Evolutionary conservation across 2,113 vertebrate genomes (phyloP).

Genomic region (Paradisaea rubra): DNA sequence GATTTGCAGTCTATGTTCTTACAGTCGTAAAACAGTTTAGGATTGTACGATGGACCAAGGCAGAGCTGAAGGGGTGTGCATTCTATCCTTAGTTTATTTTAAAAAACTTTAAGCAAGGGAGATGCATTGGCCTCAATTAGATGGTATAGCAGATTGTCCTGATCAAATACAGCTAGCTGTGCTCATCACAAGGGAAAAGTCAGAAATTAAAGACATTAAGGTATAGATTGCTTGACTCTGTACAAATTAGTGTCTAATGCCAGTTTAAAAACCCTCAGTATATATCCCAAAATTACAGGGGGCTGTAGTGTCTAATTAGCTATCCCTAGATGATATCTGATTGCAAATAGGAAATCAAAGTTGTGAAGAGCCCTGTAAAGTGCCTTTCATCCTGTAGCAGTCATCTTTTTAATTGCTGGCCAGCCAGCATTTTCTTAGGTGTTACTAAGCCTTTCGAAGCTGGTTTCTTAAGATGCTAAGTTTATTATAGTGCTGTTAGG

Average conservation of each 20-base stretch:
- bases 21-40: background rate
- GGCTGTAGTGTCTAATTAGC: background rate
- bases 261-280: background rate
- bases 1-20: background rate
- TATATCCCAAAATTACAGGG: background rate
- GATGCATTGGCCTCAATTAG: background rate
- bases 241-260: background rate
- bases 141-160: background rate
- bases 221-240: background rate
- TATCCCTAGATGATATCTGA: background rate
- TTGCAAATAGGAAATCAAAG: background rate
- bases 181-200: background rate
- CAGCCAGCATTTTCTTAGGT: background rate
- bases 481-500: background rate
- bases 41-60: background rate
- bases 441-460: background rate
- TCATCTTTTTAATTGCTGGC: background rate
- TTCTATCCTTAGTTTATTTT: background rate
- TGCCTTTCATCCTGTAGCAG: background rate
- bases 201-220: background rate
- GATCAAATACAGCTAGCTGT: background rate
- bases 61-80: background rate
- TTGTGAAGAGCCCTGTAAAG: background rate
- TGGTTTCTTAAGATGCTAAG: background rate
- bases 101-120: background rate